Evolutionary conservation across 2,797 vertebrate species (phyloP), one percentile per base, ranked within the genome.

Genomic region (Cottoperca gobio): DNA sequence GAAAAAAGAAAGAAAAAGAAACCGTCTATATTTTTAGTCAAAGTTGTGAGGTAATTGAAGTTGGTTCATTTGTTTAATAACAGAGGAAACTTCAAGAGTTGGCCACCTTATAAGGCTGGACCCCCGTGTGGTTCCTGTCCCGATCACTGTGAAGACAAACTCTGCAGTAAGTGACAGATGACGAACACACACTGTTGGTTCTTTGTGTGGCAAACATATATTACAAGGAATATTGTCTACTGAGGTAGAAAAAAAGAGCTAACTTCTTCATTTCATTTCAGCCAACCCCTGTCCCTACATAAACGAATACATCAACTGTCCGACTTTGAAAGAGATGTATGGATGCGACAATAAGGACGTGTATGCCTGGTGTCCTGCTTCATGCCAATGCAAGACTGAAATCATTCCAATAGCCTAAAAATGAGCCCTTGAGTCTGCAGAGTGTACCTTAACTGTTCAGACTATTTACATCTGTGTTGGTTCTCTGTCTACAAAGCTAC

Each of bases 271-370:
- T 42, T 61, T 60, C 28, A 5, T 78, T 90, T n/a, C 78, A 95
- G 94, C 89, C 39, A 93, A 95, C 82, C 93, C 93, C 1, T 95
- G 94, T 68, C 89, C 89, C 40, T 82, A 88, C 28, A 48, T 94
- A 1, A 78, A 95, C 86, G 1, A 1, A 0, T 91, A 17, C 78
- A 2, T 16, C 16, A 94, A 94, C 84, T 95, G 94, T 66, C 78
- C 80, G 0, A 1, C 0, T 5, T 0, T 95, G 75, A 85, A 67
- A 53, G 0, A 1, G 3, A 0, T 1, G 0, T 0, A 0, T 2
- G 83, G 86, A 17, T 95, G 95, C 49, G 9, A 3, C 0, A 48
- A 85, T 11, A 0, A 0, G 0, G 1, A 7, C 9, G 73, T 94
- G 40, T 3, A 8, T 0, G 0, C 3, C 2, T 73, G 23, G 67